A percentile compares a stretch with the other conserved stretches of the same genome.
Conservation (phyloP, 1,140 invertebrate species). For the Brachionus koreanus region DNA sequence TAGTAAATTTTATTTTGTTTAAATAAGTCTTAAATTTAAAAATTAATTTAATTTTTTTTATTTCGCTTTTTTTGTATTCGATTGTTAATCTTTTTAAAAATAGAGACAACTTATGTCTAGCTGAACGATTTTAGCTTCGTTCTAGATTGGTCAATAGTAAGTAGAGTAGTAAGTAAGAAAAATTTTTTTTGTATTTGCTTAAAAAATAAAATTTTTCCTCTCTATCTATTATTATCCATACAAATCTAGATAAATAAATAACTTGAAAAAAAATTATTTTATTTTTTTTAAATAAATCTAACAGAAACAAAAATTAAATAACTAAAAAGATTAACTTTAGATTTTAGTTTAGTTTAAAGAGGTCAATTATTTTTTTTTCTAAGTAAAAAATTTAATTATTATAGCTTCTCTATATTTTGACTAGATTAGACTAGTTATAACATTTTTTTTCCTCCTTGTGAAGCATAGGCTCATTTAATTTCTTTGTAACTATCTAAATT, state of each 20-base stretch:
- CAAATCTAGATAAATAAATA: conserved; percentile 29
- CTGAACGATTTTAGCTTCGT: not conserved
- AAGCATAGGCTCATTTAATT: too few relatives aligned
- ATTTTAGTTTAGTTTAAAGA: not conserved
- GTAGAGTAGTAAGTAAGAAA: not conserved
- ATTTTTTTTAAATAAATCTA: conserved; percentile 25
- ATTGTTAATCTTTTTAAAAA: conserved; percentile 41
- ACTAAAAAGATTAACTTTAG: conserved; percentile 42
- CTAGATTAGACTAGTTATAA: not conserved
- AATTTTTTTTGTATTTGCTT: conserved; percentile 18
- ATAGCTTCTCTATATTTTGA: conserved; percentile 21
- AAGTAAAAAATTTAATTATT: conserved; percentile 9
- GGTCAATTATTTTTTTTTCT: not conserved
- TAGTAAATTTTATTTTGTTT: conserved; percentile 31
- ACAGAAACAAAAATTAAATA: conserved; percentile 39
- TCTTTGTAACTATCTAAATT: too few relatives aligned
- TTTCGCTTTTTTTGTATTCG: not conserved
- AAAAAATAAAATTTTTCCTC: conserved; percentile 3
- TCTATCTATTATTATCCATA: not conserved
- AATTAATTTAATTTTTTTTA: conserved; percentile 29
- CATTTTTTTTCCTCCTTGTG: too few relatives aligned
- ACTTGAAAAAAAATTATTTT: conserved; percentile 29
- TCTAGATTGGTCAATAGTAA: not conserved
- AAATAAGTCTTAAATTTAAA: conserved; percentile 41
- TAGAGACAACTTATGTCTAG: conserved; percentile 6